phyloP scores from a whole-genome alignment of 2,797 vertebrate genomes.

The Eulemur mongoz region DNA sequence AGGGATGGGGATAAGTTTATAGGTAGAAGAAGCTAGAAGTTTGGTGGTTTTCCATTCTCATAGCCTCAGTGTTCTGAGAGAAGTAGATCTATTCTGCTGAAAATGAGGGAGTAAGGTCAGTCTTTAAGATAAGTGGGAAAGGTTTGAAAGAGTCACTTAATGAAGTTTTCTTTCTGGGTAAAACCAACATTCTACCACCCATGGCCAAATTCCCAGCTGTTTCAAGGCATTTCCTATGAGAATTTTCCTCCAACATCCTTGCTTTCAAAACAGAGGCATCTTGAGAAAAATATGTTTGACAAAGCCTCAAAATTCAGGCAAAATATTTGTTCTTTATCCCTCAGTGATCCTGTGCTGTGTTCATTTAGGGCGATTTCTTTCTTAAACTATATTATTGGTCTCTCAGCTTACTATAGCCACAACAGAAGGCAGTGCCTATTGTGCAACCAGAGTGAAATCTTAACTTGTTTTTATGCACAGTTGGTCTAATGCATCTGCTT shows the following conservation, averaged over 20 bases:
- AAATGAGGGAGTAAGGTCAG: conserved; percentile 4
- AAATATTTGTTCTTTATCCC: conserved; percentile 22
- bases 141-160: neutral
- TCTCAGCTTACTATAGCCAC: neutral
- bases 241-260: neutral
- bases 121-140: neutral
- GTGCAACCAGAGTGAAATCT: neutral
- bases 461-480: neutral
- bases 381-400: neutral
- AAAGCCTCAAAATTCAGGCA: conserved; percentile 10
- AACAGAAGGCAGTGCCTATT: neutral
- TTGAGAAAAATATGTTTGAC: conserved; percentile 41
- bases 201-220: neutral
- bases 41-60: neutral
- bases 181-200: neutral
- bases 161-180: neutral
- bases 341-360: neutral
- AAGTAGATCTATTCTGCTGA: conserved; percentile 5
- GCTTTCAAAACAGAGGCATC: conserved; percentile 4
- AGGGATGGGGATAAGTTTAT: neutral
- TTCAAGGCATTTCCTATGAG: neutral
- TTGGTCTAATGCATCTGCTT: neutral
- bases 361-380: neutral
- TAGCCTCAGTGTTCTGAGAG: neutral
- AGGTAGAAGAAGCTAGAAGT: neutral